Evolutionary conservation across 2,113 vertebrate genomes (phyloP).

Genomic region (Sylvia atricapilla): DNA sequence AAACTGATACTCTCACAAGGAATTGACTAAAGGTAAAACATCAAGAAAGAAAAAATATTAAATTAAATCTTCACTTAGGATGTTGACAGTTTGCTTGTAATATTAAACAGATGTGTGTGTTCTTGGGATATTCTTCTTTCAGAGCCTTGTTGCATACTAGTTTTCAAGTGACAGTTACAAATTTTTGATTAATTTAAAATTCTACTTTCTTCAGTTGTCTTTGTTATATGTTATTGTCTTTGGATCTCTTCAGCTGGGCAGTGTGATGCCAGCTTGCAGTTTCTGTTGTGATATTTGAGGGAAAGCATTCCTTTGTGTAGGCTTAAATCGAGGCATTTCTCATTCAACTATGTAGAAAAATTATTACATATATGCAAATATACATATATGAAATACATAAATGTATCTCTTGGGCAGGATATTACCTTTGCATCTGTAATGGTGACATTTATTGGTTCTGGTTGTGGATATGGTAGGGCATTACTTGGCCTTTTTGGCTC

Average conservation of each 20-base stretch:
- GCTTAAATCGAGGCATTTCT: constrained; percentile 11
- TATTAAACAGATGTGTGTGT: constrained; percentile 94
- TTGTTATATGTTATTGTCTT: constrained; percentile 49
- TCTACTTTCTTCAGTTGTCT: constrained; percentile 51
- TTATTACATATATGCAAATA: neutral
- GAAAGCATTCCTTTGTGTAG: neutral
- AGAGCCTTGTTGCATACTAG: constrained; percentile 71
- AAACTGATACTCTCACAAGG: constrained; percentile 94
- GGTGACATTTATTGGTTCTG: neutral
- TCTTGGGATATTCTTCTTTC: constrained; percentile 84
- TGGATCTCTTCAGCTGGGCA: neutral
- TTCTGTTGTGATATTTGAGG: neutral
- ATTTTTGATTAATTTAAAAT: constrained; percentile 79
- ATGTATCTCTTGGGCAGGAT: neutral
- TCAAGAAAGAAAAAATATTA: constrained; percentile 98
- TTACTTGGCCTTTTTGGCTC: neutral
- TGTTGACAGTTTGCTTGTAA: constrained; percentile 95
- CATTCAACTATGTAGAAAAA: constrained; percentile 34
- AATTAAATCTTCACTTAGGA: constrained; percentile 97
- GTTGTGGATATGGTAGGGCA: neutral
- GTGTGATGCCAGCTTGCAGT: neutral
- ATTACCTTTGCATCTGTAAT: neutral
- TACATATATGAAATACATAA: neutral
- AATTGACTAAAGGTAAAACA: constrained; percentile 98
- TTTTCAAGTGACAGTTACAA: constrained; percentile 79